A percentile compares a stretch with the other conserved stretches of the same genome.
Evolutionary conservation across 1,140 invertebrate genomes (phyloP).

Genomic region (Diploscapter pachys): DNA sequence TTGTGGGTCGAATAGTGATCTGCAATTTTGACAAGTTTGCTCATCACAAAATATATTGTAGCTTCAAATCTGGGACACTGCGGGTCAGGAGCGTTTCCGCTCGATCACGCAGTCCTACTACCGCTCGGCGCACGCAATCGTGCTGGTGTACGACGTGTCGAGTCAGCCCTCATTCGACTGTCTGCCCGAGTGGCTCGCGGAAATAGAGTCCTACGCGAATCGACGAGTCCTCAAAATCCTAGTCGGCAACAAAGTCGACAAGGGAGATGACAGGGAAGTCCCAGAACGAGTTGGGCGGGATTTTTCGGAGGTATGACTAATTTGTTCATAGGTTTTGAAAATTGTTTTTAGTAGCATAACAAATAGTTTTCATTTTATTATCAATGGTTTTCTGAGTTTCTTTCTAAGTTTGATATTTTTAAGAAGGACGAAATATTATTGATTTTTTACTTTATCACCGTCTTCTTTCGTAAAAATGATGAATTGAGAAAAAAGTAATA

Average conservation of each 20-base stretch:
- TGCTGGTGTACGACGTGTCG: slow-evolving; percentile 85
- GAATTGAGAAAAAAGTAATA: not conserved
- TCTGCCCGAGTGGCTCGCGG: slow-evolving; percentile 85
- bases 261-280: slow-evolving; percentile 56
- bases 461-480: not conserved
- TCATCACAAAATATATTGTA: slow-evolving; percentile 61
- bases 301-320: slow-evolving; percentile 45
- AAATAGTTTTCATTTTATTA: no score
- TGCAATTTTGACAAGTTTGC: not conserved
- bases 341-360: not conserved
- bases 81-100: slow-evolving; percentile 80
- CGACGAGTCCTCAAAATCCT: slow-evolving; percentile 55
- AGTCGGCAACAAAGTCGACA: slow-evolving; percentile 59
- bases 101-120: slow-evolving; percentile 67
- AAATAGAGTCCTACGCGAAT: slow-evolving; percentile 67
- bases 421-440: no score
- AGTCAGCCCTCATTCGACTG: slow-evolving; percentile 83
- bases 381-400: no score
- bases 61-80: slow-evolving; percentile 91
- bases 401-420: no score
- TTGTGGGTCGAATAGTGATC: no score
- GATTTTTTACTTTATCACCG: not conserved
- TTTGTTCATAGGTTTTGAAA: not conserved
- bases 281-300: slow-evolving; percentile 52
- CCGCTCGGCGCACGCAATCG: slow-evolving; percentile 66